phyloP scores from a whole-genome alignment of 2,797 vertebrate genomes.

The Taenioides sp. region DNA sequence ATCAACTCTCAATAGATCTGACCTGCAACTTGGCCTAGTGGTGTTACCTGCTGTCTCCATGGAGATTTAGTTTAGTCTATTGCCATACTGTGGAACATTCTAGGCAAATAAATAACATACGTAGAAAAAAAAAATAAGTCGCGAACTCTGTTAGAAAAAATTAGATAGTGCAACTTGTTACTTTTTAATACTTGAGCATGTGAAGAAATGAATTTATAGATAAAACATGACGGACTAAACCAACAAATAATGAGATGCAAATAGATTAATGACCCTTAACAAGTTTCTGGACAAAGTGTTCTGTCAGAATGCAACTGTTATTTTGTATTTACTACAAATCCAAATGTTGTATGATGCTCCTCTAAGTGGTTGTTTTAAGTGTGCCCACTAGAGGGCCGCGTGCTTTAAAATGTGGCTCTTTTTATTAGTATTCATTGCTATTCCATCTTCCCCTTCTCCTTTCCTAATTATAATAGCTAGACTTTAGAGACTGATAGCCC shows the following conservation, averaged over 20 bases:
- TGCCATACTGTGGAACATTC: too few relatives aligned
- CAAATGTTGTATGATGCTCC: not conserved
- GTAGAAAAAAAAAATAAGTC: too few relatives aligned
- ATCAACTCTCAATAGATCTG: too few relatives aligned
- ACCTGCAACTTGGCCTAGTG: too few relatives aligned
- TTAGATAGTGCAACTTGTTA: too few relatives aligned
- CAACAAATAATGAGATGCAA: not conserved
- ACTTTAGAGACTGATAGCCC: not conserved
- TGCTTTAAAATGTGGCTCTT: not conserved
- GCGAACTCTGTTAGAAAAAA: too few relatives aligned
- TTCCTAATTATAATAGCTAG: not conserved
- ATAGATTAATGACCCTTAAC: not conserved
- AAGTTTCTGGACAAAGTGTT: not conserved
- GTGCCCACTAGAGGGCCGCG: constrained; percentile 67
- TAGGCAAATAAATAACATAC: too few relatives aligned
- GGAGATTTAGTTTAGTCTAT: too few relatives aligned
- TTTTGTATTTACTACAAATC: not conserved
- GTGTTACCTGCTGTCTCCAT: too few relatives aligned
- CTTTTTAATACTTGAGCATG: too few relatives aligned
- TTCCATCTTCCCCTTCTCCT: not conserved
- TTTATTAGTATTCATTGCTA: constrained; percentile 1
- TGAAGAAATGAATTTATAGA: too few relatives aligned
- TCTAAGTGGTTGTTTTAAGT: constrained; percentile 31
- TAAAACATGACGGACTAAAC: not conserved
- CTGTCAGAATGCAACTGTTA: not conserved